A percentile compares a stretch with the other conserved stretches of the same genome.
These are phyloP conservation scores for Brachynemurus nebulosus DNA, from an alignment of 2,888 invertebrate species.

Conservation along the genomic window DNA sequence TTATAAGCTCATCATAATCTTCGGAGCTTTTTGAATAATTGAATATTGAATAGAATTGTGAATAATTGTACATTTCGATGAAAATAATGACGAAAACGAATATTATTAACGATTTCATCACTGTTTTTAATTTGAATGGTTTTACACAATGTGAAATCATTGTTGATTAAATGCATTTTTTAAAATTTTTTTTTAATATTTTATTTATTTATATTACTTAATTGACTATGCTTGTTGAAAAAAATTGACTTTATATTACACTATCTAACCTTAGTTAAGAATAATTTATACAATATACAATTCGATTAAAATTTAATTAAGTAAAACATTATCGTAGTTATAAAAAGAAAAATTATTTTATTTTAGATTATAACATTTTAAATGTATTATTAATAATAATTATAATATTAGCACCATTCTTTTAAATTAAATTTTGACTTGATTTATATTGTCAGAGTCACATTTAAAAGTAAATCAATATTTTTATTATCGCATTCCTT, in stretches of 20 bases:
- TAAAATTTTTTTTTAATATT: not conserved
- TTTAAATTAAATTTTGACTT: not conserved
- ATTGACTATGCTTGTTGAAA: not conserved
- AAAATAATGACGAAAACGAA: conserved; percentile 3
- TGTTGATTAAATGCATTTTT: not conserved
- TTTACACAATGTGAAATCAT: no score
- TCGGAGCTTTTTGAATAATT: not conserved
- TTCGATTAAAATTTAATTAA: no score
- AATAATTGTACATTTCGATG: conserved; percentile 1
- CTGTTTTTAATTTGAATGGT: not conserved
- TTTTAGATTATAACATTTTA: not conserved
- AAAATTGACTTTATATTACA: not conserved
- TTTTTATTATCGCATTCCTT: no score
- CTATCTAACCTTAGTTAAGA: no score
- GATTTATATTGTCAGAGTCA: not conserved
- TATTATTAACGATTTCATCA: not conserved
- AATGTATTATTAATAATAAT: not conserved
- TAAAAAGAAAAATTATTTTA: not conserved
- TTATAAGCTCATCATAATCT: not conserved
- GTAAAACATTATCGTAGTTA: no score
- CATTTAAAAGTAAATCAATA: conserved; percentile 1
- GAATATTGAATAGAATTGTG: not conserved
- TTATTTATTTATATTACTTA: not conserved
- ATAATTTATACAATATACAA: no score
- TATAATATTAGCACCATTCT: not conserved